These are phyloP conservation scores for Alloscopus bannaensis DNA, from an alignment of 2,888 invertebrate species.

Conservation along the genomic window DNA sequence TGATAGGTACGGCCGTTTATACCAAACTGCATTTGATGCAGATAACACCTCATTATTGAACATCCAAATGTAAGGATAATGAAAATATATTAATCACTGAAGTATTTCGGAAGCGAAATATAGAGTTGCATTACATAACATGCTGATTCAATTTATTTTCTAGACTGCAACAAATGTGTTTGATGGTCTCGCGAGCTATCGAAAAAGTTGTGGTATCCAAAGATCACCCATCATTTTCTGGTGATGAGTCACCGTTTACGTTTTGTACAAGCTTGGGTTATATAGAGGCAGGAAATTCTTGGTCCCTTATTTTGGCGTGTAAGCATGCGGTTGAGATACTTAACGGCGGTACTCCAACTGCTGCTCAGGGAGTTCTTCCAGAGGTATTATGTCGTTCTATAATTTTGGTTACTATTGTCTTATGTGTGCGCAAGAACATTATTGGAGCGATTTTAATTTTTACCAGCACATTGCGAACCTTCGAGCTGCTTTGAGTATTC, in stretches of 20 bases:
- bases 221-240: slow-evolving; percentile 73
- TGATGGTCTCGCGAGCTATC: slow-evolving; percentile 84
- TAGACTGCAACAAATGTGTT: slow-evolving; percentile 88
- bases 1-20: slow-evolving; percentile 85
- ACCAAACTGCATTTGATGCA: slow-evolving; percentile 90
- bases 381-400: slow-evolving; percentile 15
- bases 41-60: slow-evolving; percentile 86
- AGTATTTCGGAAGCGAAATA: neutral
- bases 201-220: slow-evolving; percentile 82
- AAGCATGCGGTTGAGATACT: slow-evolving; percentile 66
- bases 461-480: slow-evolving; percentile 75
- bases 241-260: slow-evolving; percentile 71
- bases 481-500: slow-evolving; percentile 76
- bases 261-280: slow-evolving; percentile 67
- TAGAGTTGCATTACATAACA: neutral
- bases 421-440: no score
- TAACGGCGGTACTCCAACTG: slow-evolving; percentile 9
- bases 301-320: slow-evolving; percentile 69
- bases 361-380: slow-evolving; percentile 7
- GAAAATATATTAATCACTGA: neutral
- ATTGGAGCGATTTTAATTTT: no score
- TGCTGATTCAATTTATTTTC: neutral
- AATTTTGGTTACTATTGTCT: no score
- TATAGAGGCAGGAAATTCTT: slow-evolving; percentile 65
- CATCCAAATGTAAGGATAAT: slow-evolving; percentile 80